These are phyloP conservation scores for Zoanthus solanderi DNA, from an alignment of 92 coral and sea anemone genomes.

Conservation along the genomic window DNA sequence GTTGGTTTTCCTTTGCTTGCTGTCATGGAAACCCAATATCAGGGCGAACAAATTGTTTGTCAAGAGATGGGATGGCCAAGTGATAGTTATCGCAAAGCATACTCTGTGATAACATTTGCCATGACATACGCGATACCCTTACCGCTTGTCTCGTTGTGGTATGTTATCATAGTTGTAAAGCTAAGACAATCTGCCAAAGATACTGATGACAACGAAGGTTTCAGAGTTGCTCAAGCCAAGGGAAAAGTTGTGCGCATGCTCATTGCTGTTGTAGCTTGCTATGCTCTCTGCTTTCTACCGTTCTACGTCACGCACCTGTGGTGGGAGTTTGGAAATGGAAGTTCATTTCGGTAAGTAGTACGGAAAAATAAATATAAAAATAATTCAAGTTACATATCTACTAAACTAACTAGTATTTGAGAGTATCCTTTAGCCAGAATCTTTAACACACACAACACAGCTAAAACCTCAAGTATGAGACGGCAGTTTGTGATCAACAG, in stretches of 20 bases:
- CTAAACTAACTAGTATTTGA: no score
- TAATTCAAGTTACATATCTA: no score
- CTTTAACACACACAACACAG: no score
- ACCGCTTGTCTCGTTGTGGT: constrained; percentile 81
- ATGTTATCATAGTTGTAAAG: constrained; percentile 76
- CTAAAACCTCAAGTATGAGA: no score
- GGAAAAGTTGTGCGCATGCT: constrained; percentile 93
- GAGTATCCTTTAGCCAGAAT: no score
- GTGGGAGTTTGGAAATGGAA: constrained; percentile 85
- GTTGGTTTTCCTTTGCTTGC: constrained; percentile 82
- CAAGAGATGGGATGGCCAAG: constrained; percentile 84
- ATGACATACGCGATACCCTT: constrained; percentile 91
- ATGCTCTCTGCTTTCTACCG: constrained; percentile 85
- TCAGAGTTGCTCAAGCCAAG: constrained; percentile 86
- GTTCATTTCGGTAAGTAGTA: constrained; percentile 64
- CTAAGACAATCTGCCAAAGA: constrained; percentile 83
- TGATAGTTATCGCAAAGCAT: constrained; percentile 58
- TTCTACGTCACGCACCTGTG: constrained; percentile 76
- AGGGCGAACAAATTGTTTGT: constrained; percentile 37
- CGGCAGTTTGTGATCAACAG: no score
- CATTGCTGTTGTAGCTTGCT: constrained; percentile 82
- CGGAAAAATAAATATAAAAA: background rate
- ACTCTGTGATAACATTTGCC: constrained; percentile 79
- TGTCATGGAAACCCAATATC: constrained; percentile 62
- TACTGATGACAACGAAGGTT: constrained; percentile 86